A percentile compares a stretch with the other conserved stretches of the same genome.
phyloP scores from a whole-genome alignment of 37 sponge, comb jelly and placozoan species.

The Diacarnus erythraeanus region DNA sequence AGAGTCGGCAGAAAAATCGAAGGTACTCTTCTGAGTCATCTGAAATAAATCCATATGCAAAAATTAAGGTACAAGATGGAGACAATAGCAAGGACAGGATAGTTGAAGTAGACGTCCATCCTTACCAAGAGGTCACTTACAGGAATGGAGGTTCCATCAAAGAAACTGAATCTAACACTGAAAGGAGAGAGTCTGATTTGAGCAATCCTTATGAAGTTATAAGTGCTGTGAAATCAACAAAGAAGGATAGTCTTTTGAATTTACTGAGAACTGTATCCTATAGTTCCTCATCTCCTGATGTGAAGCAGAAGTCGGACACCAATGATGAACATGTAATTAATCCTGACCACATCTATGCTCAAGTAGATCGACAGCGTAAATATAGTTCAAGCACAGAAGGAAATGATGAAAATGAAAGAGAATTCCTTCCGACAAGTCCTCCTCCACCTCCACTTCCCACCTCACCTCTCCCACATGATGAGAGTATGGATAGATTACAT shows the following conservation, averaged over 20 bases:
- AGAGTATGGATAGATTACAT: not conserved
- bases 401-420: not conserved
- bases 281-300: not conserved
- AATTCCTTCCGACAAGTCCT: not conserved
- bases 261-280: not conserved
- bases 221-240: not conserved
- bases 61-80: not conserved
- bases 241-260: not conserved
- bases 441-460: not conserved
- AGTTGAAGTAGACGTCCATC: not conserved
- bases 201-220: not conserved
- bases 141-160: not conserved
- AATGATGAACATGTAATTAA: not conserved
- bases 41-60: not conserved
- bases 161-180: not conserved
- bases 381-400: not conserved
- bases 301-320: not conserved
- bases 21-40: not conserved
- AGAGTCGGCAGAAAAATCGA: too few relatives aligned
- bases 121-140: not conserved
- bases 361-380: not conserved
- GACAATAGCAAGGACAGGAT: not conserved
- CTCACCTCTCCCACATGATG: not conserved
- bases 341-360: not conserved
- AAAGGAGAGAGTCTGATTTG: not conserved